phyloP scores from a whole-genome alignment of 2,888 invertebrate species.

The Dicycla oo region DNA sequence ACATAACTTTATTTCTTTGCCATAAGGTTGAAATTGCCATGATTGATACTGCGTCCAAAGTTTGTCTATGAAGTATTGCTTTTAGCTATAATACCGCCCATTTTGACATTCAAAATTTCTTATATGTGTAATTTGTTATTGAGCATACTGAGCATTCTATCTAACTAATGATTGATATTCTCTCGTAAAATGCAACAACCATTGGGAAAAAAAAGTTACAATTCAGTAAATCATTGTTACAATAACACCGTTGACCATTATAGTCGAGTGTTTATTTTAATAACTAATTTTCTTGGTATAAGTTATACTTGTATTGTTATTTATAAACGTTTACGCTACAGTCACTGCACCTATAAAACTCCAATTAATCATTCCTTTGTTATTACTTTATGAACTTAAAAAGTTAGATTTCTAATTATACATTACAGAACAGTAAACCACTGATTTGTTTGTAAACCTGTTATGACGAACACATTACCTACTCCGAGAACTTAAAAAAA shows the following conservation, averaged over 20 bases:
- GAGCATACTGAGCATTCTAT: not conserved
- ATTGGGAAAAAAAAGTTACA: too few species aligned
- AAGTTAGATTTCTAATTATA: not conserved
- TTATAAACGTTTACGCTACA: conserved; percentile 32
- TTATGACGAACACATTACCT: not conserved
- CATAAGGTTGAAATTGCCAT: not conserved
- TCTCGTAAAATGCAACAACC: not conserved
- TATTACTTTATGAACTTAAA: conserved; percentile 17
- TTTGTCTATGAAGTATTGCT: not conserved
- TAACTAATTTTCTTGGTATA: conserved; percentile 22
- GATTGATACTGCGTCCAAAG: not conserved
- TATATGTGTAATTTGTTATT: not conserved
- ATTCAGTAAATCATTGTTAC: conserved; percentile 18
- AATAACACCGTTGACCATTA: conserved; percentile 3
- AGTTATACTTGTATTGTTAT: conserved; percentile 16
- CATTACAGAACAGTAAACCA: not conserved
- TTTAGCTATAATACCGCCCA: not conserved
- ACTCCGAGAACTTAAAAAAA: not conserved
- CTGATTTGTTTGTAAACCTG: conserved; percentile 2
- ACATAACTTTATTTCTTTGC: not conserved
- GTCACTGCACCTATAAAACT: not conserved
- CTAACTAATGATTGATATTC: not conserved
- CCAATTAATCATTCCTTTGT: conserved; percentile 15
- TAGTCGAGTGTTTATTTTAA: conserved; percentile 21
- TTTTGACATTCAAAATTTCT: not conserved